Percentiles rank a stretch among this genome's conserved stretches.
phyloP scores from a whole-genome alignment of 2,113 vertebrate species.

The Paradoxurus hermaphroditus region DNA sequence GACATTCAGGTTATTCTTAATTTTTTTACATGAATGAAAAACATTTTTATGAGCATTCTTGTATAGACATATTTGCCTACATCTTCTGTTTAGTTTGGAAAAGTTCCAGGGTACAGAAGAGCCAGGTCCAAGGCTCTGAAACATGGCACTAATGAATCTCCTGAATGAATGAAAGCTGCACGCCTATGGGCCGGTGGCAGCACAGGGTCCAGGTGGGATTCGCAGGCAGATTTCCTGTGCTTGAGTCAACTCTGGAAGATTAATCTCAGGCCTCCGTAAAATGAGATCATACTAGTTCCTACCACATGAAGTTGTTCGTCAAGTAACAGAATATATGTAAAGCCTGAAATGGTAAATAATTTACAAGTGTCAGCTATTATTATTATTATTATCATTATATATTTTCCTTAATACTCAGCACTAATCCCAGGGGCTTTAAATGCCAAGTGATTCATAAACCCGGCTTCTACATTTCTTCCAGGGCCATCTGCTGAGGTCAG shows the following conservation, averaged over 20 bases:
- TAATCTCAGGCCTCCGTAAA: not conserved
- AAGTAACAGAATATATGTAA: not conserved
- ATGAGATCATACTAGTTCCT: not conserved
- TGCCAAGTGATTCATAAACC: not conserved
- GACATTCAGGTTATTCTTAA: not conserved
- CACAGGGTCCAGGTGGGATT: not conserved
- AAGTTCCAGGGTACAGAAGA: not conserved
- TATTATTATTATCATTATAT: not conserved
- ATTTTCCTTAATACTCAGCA: not conserved
- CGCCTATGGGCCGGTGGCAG: not conserved
- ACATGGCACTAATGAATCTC: not conserved
- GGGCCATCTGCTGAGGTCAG: not conserved
- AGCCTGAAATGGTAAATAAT: not conserved
- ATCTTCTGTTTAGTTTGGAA: slow-evolving; percentile 38
- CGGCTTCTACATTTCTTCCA: not conserved
- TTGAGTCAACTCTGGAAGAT: not conserved
- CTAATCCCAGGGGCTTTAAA: not conserved
- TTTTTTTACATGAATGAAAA: not conserved
- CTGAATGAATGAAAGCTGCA: not conserved
- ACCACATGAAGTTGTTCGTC: not conserved
- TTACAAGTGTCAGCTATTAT: not conserved
- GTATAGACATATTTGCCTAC: not conserved
- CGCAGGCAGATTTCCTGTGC: not conserved
- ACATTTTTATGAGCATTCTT: not conserved
- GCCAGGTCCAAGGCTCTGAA: not conserved